Evolutionary conservation across 53 echinoderm and acorn worm species (phyloP), one percentile per base, ranked within the genome.

Genomic region (Astropecten irregularis): DNA sequence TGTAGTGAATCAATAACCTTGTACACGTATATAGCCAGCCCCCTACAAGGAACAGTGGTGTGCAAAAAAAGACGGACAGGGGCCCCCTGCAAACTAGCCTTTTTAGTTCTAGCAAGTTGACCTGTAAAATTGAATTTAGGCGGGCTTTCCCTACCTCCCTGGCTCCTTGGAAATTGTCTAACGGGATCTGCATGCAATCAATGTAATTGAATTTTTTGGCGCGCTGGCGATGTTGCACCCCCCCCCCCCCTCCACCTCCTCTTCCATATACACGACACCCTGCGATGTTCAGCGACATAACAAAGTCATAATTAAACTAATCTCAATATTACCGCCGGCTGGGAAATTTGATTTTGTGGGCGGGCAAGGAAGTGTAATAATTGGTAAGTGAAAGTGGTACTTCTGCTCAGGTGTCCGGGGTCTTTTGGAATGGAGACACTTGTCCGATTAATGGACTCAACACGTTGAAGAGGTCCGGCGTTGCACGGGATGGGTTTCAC

Each of bases 101-200:
- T 85, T 85, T 85, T 85, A 85, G 86, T 85, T 85, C 65, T 85
- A 85, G 76, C 74, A 85, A 85, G 86, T 76, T 85, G 86, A 85
- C 86, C 86, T 85, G 76, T 73, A 44, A 85, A 76, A 76, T 85
- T 63, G 65, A 76, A 74, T 76, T 85, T 64, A 76, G 50, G 74
- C 35, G 79, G 79, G 60, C 44, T 79, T 60, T 79, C 61, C 56
- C 76, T 65, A 37, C 19, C 66, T 23, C 52, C 34, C 76, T 49
- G 76, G 65, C 86, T 65, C 86, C 65, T 40, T 48, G 49, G 38
- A 85, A 85, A 85, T 76, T 85, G 76, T 85, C 86, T 85, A 85
- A 85, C 74, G 73, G 86, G 86, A 66, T 63, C 49, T 74, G 60
- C 51, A 23, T 47, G 63, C 85, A 61, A 71, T 71, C 85, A 73